Base-by-base conservation (phyloP, 2,113 vertebrate species). In the Gallinago paraguaiae region DNA sequence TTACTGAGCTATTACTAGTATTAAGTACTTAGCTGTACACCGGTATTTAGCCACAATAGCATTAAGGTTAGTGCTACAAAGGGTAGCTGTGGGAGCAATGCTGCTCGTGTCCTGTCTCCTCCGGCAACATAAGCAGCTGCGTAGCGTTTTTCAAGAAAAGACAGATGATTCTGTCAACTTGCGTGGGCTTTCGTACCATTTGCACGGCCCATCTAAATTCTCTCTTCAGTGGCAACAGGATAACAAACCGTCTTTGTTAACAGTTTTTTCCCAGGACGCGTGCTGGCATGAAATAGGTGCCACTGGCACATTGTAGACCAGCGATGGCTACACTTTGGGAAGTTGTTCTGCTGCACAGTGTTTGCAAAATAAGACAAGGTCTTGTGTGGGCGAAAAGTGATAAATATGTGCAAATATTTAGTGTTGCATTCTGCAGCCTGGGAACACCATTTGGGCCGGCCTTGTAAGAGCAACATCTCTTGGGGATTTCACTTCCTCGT, bases 291-390 rank as follows among this genome's bases (percentile, higher is more conserved):
- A 20, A 60, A 77, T 57, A 77, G 51, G 82, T 83, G 93, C 78
- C 89, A 64, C 69, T 57, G 93, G 93, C 92, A 94, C 2, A 1
- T 70, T 81, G 63, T 64, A 88, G 75, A 77, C 68, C 92, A 77
- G 88, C 14, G 5, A 86, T 81, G 90, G 85, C 90, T 82, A 90
- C 43, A 35, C 56, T 94, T 83, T 39, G 37, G n/a, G 68, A 92
- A 92, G 72, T 92, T 90, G 68, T 86, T 95, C 75, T 77, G 51
- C 85, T 92, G 92, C 56, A 14, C 43, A 64, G 35, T 78, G 79
- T 95, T 92, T 95, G 93, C 92, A 92, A 95, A 96, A 93, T 93
- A 94, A 81, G 79, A 95, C 31, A 64, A 93, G 76, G 59, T 64
- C 82, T 83, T 48, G 76, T 31, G 83, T 37, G 72, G 82, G 92